These are phyloP conservation scores for Lysandra bellargus DNA, from an alignment of 2,888 invertebrate genomes.

Conservation along the genomic window DNA sequence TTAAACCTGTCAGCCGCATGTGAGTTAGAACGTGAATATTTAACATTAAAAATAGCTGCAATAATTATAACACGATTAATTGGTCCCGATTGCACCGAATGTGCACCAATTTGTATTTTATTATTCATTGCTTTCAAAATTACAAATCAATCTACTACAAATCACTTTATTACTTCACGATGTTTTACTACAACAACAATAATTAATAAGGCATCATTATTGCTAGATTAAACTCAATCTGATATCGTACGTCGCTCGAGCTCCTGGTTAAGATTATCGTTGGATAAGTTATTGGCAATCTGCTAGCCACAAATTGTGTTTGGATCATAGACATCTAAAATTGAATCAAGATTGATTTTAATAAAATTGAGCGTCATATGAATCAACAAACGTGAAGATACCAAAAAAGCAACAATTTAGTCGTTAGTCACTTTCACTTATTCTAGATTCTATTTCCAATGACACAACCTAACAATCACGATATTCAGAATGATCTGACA, in stretches of 20 bases:
- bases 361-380: neutral
- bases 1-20: conserved; percentile 33
- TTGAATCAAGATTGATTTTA: neutral
- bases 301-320: neutral
- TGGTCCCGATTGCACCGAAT: conserved; percentile 49
- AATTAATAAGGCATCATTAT: neutral
- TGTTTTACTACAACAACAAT: neutral
- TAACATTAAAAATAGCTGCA: conserved; percentile 43
- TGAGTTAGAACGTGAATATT: conserved; percentile 38
- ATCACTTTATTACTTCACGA: neutral
- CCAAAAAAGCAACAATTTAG: neutral
- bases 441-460: neutral
- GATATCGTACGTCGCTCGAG: neutral
- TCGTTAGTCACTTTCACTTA: conserved; percentile 6
- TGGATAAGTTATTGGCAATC: neutral
- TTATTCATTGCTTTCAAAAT: conserved; percentile 5
- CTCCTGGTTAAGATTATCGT: neutral
- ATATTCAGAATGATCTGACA: conserved; percentile 35
- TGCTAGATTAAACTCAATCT: neutral
- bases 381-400: neutral
- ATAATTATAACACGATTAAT: conserved; percentile 64
- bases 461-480: neutral
- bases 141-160: conserved; percentile 2
- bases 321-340: neutral
- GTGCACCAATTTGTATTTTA: neutral